These are phyloP conservation scores for Aselliscus stoliczkanus DNA, from an alignment of 2,797 vertebrate genomes.

Conservation along the genomic window DNA sequence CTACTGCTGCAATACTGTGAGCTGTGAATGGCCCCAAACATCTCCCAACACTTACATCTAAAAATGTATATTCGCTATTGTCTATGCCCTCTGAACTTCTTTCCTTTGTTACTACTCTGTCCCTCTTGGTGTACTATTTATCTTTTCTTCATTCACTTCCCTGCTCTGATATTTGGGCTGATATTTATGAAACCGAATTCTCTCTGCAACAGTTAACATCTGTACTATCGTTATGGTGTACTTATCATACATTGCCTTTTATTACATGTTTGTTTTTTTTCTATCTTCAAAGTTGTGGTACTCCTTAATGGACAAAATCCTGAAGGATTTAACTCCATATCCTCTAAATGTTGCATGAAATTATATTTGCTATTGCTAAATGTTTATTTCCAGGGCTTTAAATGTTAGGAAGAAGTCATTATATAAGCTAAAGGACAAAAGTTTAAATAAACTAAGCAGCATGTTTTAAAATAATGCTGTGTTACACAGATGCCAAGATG, in stretches of 20 bases:
- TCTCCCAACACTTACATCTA: background rate
- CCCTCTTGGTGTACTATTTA: background rate
- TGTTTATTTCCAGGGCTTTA: background rate
- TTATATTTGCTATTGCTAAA: background rate
- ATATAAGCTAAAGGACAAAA: background rate
- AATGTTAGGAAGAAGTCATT: background rate
- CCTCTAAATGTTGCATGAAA: background rate
- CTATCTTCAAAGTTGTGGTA: background rate
- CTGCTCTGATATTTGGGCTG: background rate
- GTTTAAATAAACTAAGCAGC: background rate
- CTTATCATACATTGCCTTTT: background rate
- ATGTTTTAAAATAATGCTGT: background rate
- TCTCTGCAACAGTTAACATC: background rate
- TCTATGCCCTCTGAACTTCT: background rate
- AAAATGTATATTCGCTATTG: background rate
- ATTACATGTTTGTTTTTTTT: background rate
- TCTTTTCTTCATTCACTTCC: background rate
- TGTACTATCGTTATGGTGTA: background rate
- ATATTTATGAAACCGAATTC: background rate
- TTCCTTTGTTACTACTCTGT: background rate
- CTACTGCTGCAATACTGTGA: rapidly evolving
- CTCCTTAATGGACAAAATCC: background rate
- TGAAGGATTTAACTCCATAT: background rate
- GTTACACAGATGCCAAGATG: background rate
- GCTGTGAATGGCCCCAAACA: background rate